phyloP scores from a whole-genome alignment of 64 coral and sea anemone genomes.

The Pocillopora damicornis region DNA sequence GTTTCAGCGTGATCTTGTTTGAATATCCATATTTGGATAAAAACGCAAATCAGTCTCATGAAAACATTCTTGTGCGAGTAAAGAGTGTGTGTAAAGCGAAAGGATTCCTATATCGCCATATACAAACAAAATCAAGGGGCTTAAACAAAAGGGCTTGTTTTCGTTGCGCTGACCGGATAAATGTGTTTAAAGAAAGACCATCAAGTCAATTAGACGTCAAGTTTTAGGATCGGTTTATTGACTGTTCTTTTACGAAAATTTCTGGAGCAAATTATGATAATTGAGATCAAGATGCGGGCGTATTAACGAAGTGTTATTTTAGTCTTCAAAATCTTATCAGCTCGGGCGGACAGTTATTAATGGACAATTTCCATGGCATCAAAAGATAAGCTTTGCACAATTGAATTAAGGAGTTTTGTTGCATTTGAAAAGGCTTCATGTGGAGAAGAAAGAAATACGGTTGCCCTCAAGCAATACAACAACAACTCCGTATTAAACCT shows the following conservation, averaged over 20 bases:
- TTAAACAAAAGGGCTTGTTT: neutral
- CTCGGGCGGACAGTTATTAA: neutral
- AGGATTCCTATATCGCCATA: neutral
- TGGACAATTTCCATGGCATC: neutral
- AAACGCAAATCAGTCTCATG: too few species aligned
- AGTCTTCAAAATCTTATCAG: too few species aligned
- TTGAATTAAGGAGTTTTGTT: too few species aligned
- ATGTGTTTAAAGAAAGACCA: neutral
- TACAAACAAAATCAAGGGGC: neutral
- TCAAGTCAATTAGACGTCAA: neutral
- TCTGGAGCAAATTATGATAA: too few species aligned
- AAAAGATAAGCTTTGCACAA: neutral
- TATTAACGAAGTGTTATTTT: too few species aligned
- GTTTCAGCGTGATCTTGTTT: too few species aligned
- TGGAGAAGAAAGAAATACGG: too few species aligned
- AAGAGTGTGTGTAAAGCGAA: neutral
- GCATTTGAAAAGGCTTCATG: too few species aligned
- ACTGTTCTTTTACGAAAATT: neutral
- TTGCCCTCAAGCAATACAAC: too few species aligned
- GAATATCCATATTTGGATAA: too few species aligned
- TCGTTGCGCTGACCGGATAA: neutral
- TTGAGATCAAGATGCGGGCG: too few species aligned
- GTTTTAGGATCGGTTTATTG: neutral
- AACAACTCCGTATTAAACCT: too few species aligned
- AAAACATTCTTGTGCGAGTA: neutral